These are phyloP conservation scores for Ahaetulla prasina DNA, from an alignment of 2,113 vertebrate species.

Conservation along the genomic window DNA sequence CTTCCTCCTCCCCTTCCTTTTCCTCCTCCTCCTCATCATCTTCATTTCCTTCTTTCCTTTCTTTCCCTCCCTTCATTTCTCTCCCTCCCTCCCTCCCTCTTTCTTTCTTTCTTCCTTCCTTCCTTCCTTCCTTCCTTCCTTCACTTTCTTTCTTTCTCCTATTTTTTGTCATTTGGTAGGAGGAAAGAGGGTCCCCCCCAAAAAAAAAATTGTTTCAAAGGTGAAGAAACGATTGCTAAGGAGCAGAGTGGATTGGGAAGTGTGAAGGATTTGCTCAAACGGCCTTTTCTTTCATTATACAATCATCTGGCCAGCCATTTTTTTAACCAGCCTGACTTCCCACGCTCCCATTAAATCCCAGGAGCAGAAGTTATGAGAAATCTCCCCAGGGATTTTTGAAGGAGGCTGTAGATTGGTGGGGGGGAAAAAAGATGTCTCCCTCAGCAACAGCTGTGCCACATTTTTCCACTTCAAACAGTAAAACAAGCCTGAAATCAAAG, in stretches of 20 bases:
- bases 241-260: not conserved
- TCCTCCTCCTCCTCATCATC: too few relatives aligned
- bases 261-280: not conserved
- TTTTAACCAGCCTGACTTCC: not conserved
- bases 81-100: accelerated
- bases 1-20: not conserved
- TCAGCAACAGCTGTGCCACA: not conserved
- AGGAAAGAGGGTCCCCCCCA: not conserved
- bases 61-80: too few relatives aligned
- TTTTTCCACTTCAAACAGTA: not conserved
- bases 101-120: too few relatives aligned
- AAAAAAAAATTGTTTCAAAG: not conserved
- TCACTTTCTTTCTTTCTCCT: not conserved
- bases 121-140: not conserved
- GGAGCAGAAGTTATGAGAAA: not conserved
- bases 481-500: not conserved
- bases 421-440: not conserved
- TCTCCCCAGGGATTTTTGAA: not conserved
- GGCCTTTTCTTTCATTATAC: not conserved
- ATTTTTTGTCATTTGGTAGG: not conserved
- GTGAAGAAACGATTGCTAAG: not conserved
- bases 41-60: too few relatives aligned
- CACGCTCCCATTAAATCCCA: not conserved
- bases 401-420: not conserved
- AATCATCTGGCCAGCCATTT: not conserved